Evolutionary conservation across 2,797 vertebrate genomes (phyloP), one percentile per base, ranked within the genome.

Genomic region (Schizothorax lantsangensis): DNA sequence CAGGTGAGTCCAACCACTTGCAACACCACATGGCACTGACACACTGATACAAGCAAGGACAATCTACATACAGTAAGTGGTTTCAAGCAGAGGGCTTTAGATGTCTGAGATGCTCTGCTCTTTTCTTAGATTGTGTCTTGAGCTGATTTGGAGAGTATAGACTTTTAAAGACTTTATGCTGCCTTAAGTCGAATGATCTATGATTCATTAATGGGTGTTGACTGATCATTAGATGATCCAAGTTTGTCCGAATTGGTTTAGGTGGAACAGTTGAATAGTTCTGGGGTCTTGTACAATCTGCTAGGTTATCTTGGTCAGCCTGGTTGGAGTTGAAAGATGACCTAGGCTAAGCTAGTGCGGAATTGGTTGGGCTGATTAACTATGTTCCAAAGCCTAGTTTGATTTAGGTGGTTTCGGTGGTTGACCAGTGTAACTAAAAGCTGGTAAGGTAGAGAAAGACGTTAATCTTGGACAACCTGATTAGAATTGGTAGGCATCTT

Each of bases 1-100:
- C 98, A 99, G 98, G 98, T 99, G 95, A 96, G 96, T 94, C 78
- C 88, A 71, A 77, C 81, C 84, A 30, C 69, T 74, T 88, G 15
- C 57, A 71, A 14, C 47, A 75, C 3, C 52, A 33, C 54, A 62
- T 66, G 38, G 14, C 83, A 81, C 79, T 73, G 30, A 81, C 43
- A 74, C 52, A 45, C 68, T 57, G 15, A 52, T 36, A 68, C 15
- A 78, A 52, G 26, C 75, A 49, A n/a, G 33, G 45, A 59, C 49
- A 33, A 71, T 69, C 75, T 52, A 49, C 74, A 11, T 57, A 73
- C 66, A 84, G 81, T 78, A 75, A 69, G 59, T 75, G 54, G 7
- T 62, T 77, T 66, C 72, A 75, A 66, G 26, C 62, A 14, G 26
- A 33, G 17, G 79, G 15, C n/a, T 64, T 43, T 64, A 45, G 57